phyloP scores from a whole-genome alignment of 2,797 vertebrate species.

The Moxostoma hubbsi region DNA sequence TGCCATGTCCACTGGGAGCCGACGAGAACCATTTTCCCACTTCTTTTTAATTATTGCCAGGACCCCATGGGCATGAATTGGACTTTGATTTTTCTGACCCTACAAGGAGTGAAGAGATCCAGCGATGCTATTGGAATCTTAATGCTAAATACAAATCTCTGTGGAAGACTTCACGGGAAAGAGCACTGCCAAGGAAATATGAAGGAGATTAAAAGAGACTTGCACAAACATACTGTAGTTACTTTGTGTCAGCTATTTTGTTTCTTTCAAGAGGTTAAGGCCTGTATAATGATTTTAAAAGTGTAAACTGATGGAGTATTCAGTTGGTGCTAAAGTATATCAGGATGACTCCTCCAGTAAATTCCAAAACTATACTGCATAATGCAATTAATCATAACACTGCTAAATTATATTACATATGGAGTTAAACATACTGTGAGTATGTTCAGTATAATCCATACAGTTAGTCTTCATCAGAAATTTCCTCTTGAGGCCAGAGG shows the following conservation, averaged over 20 bases:
- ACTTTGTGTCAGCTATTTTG: conserved; percentile 34
- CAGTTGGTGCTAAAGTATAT: no score
- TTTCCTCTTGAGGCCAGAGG: no score
- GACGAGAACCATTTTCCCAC: conserved; percentile 67
- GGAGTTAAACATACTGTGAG: no score
- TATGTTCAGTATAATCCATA: no score
- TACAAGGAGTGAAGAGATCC: conserved; percentile 71
- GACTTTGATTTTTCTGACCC: conserved; percentile 84
- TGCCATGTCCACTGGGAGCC: conserved; percentile 68
- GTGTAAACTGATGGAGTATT: conserved; percentile 2
- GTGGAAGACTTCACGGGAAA: conserved; percentile 60
- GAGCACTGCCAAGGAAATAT: conserved; percentile 66
- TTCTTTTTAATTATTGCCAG: conserved; percentile 77
- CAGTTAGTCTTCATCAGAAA: no score
- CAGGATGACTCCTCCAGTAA: not conserved
- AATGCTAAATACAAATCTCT: conserved; percentile 63
- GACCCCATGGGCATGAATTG: conserved; percentile 77
- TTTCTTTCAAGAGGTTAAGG: conserved; percentile 22
- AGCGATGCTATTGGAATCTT: conserved; percentile 71
- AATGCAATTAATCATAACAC: conserved; percentile 4
- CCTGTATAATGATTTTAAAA: conserved; percentile 18
- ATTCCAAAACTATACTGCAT: conserved; percentile 8
- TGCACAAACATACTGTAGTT: conserved; percentile 25
- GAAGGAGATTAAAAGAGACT: conserved; percentile 57
- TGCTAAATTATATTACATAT: no score